Conservation (phyloP, 2,113 vertebrate species). For the Myocastor coypus region DNA sequence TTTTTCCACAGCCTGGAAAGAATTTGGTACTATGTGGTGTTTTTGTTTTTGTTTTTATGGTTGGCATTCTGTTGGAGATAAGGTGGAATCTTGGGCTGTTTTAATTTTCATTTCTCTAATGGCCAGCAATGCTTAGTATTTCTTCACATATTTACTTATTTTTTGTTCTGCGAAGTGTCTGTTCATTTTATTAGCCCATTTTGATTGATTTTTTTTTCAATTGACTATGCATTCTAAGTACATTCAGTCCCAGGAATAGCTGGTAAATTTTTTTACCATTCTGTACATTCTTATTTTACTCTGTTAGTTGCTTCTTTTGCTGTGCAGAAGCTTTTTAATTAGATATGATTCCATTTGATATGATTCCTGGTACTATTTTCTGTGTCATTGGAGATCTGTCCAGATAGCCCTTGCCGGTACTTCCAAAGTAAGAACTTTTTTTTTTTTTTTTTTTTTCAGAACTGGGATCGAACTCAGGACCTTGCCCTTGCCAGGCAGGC, state of each 20-base stretch:
- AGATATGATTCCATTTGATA: not conserved
- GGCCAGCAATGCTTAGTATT: not conserved
- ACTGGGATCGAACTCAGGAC: no score
- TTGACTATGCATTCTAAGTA: not conserved
- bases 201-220: not conserved
- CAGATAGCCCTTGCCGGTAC: not conserved
- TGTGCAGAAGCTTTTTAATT: not conserved
- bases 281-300: not conserved
- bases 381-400: not conserved
- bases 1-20: not conserved
- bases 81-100: not conserved
- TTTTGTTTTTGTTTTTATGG: no score
- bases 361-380: not conserved
- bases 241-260: not conserved
- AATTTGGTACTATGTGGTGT: not conserved
- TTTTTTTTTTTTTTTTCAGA: no score
- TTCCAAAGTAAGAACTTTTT: not conserved
- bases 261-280: not conserved
- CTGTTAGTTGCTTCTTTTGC: not conserved
- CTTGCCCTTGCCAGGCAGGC: no score
- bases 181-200: not conserved
- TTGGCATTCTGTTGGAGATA: not conserved
- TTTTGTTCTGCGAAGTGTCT: not conserved
- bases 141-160: not conserved
- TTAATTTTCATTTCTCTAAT: not conserved